Evolutionary conservation across 2,797 vertebrate species (phyloP), one percentile per base, ranked within the genome.

Genomic region (Anas acuta): DNA sequence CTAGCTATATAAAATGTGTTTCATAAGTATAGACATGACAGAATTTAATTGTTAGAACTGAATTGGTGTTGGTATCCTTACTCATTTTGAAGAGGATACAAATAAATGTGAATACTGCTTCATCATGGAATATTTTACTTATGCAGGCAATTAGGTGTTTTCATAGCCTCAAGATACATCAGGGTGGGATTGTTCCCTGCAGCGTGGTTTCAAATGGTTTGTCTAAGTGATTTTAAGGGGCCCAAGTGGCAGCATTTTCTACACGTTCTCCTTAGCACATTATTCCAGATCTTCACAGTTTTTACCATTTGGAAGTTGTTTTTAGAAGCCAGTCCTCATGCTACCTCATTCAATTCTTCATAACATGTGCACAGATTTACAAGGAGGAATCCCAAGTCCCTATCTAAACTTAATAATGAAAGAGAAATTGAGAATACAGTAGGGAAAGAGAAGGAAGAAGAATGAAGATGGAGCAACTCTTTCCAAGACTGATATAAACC

Each of bases 211-310:
- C 60, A 73, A 47, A 33, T 26, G 16, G 4, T 73, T 92, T 78
- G 13, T 53, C 30, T 47, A 74, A 26, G 16, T 61, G 53, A 81
- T 76, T 85, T 61, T 60, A 84, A 74, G n/a, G 13, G 12, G 2
- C 9, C 17, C 41, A 88, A 53, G 39, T 9, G 28, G 21, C 76
- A 84, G 25, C 54, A 67, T 54, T 54, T 88, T 65, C 54, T 84
- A 33, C 16, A 33, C 2, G 0, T 41, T 82, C 41, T 87, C 49
- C 17, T 65, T n/a, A 25, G 17, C n/a, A 3, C 0, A 1, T 39
- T 80, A 37, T 57, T 69, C 43, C 58, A 64, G 26, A 64, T 30
- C 30, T 41, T 45, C 33, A 47, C 57, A 19, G n/a, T 60, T 86
- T 86, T 86, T 41, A 81, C 30, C 25, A 25, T 43, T 53, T 79